A percentile compares a stretch with the other conserved stretches of the same genome.
These are phyloP conservation scores for Hydriomena furcata DNA, from an alignment of 2,888 invertebrate genomes.

Conservation along the genomic window DNA sequence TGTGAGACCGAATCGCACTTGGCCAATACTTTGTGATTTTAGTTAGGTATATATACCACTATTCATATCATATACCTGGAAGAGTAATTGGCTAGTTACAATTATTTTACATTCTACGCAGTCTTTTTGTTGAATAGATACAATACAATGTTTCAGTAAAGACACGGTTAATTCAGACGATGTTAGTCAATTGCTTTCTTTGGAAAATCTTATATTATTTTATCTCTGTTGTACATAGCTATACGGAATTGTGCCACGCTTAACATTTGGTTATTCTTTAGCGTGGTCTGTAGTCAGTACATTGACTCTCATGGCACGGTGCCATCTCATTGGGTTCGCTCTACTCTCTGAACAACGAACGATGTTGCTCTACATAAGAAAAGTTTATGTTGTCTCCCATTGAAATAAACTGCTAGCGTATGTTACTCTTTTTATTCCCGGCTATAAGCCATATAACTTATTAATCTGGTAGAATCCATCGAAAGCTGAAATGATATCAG, in stretches of 20 bases:
- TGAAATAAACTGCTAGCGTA: constrained; percentile 25
- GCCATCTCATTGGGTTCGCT: constrained; percentile 38
- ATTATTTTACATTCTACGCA: too few species aligned
- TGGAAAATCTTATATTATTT: neutral
- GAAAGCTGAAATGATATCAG: too few species aligned
- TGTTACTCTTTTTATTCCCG: constrained; percentile 5
- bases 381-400: constrained; percentile 34
- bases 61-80: too few species aligned
- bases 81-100: too few species aligned
- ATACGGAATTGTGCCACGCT: constrained; percentile 26
- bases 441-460: neutral
- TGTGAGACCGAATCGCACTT: too few species aligned
- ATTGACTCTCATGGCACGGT: constrained; percentile 39
- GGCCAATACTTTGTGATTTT: too few species aligned
- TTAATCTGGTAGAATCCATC: neutral
- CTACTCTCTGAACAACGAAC: constrained; percentile 37
- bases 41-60: too few species aligned
- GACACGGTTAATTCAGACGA: too few species aligned
- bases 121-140: too few species aligned
- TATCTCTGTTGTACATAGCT: constrained; percentile 13
- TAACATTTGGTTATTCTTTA: constrained; percentile 32
- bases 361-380: constrained; percentile 39
- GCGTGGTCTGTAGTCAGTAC: constrained; percentile 33
- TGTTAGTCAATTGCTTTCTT: neutral
- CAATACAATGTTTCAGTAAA: too few species aligned